Base-by-base conservation (phyloP, 2,888 invertebrate genomes). In the Dendrolimus pini region DNA sequence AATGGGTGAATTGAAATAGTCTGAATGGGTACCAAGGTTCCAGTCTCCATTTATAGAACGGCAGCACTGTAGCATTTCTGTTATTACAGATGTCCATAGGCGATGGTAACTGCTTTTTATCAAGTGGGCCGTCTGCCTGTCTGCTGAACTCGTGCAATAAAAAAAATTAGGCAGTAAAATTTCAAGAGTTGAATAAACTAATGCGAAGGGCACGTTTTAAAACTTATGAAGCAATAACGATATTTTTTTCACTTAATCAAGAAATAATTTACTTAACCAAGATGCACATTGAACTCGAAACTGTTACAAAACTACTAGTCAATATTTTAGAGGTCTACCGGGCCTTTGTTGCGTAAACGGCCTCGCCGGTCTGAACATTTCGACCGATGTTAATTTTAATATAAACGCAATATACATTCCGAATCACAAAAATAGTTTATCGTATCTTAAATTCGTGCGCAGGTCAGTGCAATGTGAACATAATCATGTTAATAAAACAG, bases 391-490 rank as follows among this genome's bases (percentile, higher is more conserved):
- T 30, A 30, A 30, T 47, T 47, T 47, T 10, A 47, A 47, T 47
- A 47, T 47, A 9, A 47, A 47, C 47, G 9, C 47, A 12, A 12
- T 47, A 6, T 12, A 47, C 47, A 47, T 47, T 47, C 47, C 47
- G 47, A 10, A 47, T 2, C 8, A 47, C 47, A 47, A 47, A 47
- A 47, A 47, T 47, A 47, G 12, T 47, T 47, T 47, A 47, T 10
- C 9, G 47, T 12, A 12, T 47, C 9, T 47, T 10, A 47, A 47
- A 47, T 47, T 64, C 60, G 69, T 72, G 74, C 67, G 68, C 70
- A 76, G 80, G 78, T 76, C 80, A 79, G 78, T 80, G 75, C 71
- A 78, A 72, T 74, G 68, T 65, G 56, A 65, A 63, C 56, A 66
- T 70, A 69, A 60, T 62, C 57, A 57, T 65, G 67, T 62, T 66